Percentiles rank a stretch among this genome's conserved stretches.
Conservation (phyloP, 1,140 invertebrate species). For the Caenorhabditis latens region DNA sequence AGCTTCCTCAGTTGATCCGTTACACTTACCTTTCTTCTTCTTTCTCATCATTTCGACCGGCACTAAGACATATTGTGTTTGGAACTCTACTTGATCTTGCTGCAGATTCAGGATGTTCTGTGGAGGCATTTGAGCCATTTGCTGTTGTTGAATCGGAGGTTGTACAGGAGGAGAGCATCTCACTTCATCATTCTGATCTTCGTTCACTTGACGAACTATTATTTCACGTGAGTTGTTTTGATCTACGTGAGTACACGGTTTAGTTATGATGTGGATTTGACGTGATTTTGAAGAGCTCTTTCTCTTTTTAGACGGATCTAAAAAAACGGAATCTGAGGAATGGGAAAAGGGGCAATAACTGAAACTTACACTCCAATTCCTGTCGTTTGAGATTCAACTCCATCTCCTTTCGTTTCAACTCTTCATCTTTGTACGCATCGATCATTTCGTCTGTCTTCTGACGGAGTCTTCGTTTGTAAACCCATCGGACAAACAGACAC, state of each 20-base stretch:
- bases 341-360: too few relatives aligned
- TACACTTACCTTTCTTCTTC: background rate
- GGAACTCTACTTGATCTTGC: background rate
- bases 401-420: constrained; percentile 16
- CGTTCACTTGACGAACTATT: constrained; percentile 17
- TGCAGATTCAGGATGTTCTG: too few relatives aligned
- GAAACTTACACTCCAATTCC: constrained; percentile 32
- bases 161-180: background rate
- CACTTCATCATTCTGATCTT: constrained; percentile 3
- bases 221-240: background rate
- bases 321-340: background rate
- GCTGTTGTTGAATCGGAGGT: background rate
- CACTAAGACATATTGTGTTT: constrained; percentile 1
- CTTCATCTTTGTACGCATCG: constrained; percentile 6
- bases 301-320: constrained; percentile 1
- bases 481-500: constrained; percentile 43
- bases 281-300: background rate
- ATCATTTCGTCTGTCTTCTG: constrained; percentile 42
- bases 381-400: constrained; percentile 14
- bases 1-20: too few relatives aligned
- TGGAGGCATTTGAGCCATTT: background rate
- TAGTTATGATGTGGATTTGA: constrained; percentile 19
- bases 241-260: constrained; percentile 8
- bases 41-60: constrained; percentile 5
- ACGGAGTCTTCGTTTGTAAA: constrained; percentile 14